Conservation (phyloP, 2,888 invertebrate genomes). For the Dermolepida albohirtum region DNA sequence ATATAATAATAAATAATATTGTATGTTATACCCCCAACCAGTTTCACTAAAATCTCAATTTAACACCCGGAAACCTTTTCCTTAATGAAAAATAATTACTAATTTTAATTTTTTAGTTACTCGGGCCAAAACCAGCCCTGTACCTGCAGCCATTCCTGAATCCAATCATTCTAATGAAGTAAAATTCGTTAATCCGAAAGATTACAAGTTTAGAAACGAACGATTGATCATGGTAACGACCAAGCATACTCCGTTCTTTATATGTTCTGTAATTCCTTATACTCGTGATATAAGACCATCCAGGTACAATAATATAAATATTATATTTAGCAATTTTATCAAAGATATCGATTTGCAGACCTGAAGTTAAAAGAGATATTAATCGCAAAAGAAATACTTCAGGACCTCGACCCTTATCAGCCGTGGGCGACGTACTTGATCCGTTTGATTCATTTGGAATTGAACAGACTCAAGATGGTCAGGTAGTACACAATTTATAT, state of each 20-base stretch:
- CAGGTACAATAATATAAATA: slow-evolving; percentile 38
- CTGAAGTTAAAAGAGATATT: slow-evolving; percentile 78
- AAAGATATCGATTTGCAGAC: slow-evolving; percentile 60
- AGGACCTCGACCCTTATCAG: slow-evolving; percentile 84
- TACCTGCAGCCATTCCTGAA: slow-evolving; percentile 69
- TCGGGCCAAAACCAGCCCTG: slow-evolving; percentile 57
- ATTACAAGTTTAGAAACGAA: slow-evolving; percentile 80
- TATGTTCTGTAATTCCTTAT: slow-evolving; percentile 91
- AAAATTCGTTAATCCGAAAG: slow-evolving; percentile 72
- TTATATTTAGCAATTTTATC: background rate
- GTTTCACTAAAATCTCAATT: too few relatives aligned
- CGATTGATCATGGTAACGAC: slow-evolving; percentile 84
- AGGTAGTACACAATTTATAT: slow-evolving; percentile 62
- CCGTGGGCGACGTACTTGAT: slow-evolving; percentile 85
- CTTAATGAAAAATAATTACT: too few relatives aligned
- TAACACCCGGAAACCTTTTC: too few relatives aligned
- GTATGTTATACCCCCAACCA: too few relatives aligned
- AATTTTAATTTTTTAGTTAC: slow-evolving; percentile 47
- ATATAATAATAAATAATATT: too few relatives aligned
- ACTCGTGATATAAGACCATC: slow-evolving; percentile 60
- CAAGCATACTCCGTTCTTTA: slow-evolving; percentile 83
- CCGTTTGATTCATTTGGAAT: slow-evolving; percentile 88
- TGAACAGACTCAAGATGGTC: slow-evolving; percentile 84
- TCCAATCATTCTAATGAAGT: slow-evolving; percentile 68
- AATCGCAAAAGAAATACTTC: slow-evolving; percentile 84